These are phyloP conservation scores for Galerucella nymphaeae DNA, from an alignment of 2,888 invertebrate genomes.

Conservation along the genomic window DNA sequence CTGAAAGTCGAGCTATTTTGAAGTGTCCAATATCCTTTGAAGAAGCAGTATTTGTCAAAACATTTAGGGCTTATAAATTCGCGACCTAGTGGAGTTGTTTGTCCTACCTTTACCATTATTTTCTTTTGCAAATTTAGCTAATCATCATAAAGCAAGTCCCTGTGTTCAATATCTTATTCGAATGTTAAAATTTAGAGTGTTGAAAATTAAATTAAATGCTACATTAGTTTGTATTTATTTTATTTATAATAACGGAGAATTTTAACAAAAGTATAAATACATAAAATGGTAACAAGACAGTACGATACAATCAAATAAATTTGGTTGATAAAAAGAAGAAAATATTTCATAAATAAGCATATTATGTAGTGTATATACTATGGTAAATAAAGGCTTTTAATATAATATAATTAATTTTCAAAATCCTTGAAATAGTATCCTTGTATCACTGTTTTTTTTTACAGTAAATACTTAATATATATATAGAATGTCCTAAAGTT, in stretches of 20 bases:
- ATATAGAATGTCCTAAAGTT: neutral
- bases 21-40: too few species aligned
- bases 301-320: neutral
- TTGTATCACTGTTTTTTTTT: neutral
- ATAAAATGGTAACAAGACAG: conserved; percentile 14
- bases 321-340: neutral
- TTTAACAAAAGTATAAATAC: conserved; percentile 14
- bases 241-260: conserved; percentile 10
- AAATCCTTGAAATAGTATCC: neutral
- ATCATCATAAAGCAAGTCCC: too few species aligned
- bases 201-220: neutral
- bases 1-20: neutral
- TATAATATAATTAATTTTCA: too few species aligned
- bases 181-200: neutral
- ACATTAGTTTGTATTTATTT: neutral
- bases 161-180: too few species aligned
- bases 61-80: too few species aligned
- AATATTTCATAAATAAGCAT: conserved; percentile 4
- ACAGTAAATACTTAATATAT: neutral
- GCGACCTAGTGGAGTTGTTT: too few species aligned
- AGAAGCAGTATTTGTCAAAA: too few species aligned
- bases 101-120: too few species aligned
- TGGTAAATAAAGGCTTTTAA: neutral
- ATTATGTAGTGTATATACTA: conserved; percentile 9
- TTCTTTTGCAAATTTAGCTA: too few species aligned